Conservation (phyloP, 2,113 vertebrate species). For the Acanthisitta chloris region DNA sequence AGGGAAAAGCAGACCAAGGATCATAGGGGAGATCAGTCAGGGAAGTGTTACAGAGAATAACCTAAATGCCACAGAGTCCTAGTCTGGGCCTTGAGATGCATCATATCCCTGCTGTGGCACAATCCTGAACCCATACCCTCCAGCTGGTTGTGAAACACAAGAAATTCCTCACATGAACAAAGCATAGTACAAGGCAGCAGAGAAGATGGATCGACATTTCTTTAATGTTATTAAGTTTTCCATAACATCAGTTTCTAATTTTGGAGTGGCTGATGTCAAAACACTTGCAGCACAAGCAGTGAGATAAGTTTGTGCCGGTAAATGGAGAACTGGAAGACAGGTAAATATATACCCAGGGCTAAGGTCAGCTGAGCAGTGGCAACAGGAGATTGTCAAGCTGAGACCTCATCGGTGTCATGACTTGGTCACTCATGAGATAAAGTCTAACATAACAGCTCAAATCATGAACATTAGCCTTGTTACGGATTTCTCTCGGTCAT, state of each 20-base stretch:
- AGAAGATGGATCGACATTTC: background rate
- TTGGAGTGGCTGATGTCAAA: slow-evolving; percentile 45
- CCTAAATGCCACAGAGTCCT: background rate
- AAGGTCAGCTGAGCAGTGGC: background rate
- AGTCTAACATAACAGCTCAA: background rate
- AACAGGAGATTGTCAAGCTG: background rate
- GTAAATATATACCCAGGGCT: background rate
- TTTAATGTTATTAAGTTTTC: slow-evolving; percentile 20
- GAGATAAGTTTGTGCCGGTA: background rate
- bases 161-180: background rate
- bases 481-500: background rate
- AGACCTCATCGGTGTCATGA: background rate
- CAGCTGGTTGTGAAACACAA: background rate
- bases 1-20: background rate
- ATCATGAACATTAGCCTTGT: background rate
- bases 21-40: background rate
- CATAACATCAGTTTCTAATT: slow-evolving; percentile 41
- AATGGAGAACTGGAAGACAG: background rate
- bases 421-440: background rate
- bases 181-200: background rate
- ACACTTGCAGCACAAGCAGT: background rate
- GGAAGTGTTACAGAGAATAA: background rate
- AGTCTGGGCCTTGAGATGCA: background rate
- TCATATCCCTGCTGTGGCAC: background rate
- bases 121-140: background rate